Conservation (phyloP, 2,113 vertebrate genomes). For the Capreolus pygargus region DNA sequence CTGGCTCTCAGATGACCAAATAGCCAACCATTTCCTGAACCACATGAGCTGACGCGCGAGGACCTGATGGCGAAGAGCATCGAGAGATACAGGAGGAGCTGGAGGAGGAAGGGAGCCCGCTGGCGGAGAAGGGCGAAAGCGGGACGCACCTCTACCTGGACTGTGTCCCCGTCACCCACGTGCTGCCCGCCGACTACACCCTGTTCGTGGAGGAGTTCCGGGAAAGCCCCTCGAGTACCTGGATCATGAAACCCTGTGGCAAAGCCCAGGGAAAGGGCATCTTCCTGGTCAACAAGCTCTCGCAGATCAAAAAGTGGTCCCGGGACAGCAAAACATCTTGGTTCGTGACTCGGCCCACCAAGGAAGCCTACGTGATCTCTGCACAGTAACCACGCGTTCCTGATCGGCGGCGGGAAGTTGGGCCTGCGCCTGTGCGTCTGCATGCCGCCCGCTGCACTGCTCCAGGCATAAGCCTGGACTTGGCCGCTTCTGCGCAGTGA, state of each 20-base stretch:
- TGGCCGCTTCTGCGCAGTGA: no score
- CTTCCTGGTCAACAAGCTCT: slow-evolving; percentile 99
- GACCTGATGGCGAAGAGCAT: slow-evolving; percentile 99
- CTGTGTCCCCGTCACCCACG: slow-evolving; percentile 97
- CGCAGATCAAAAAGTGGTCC: slow-evolving; percentile 99
- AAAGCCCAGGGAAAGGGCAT: slow-evolving; percentile 99
- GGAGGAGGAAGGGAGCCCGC: slow-evolving; percentile 93
- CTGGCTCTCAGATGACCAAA: slow-evolving; percentile 95
- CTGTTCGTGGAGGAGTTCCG: slow-evolving; percentile 98
- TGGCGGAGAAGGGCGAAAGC: slow-evolving; percentile 97
- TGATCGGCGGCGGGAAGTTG: no score
- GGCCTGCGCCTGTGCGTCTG: no score
- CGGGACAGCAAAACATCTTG: slow-evolving; percentile 95
- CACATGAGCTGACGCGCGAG: slow-evolving; percentile 97
- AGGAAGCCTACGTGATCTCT: no score
- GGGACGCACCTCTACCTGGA: slow-evolving; percentile 96
- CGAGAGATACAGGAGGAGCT: slow-evolving; percentile 95
- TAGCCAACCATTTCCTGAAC: slow-evolving; percentile 98
- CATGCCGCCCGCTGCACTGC: no score
- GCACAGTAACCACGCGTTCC: no score
- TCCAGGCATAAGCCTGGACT: no score
- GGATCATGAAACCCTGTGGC: slow-evolving; percentile 99
- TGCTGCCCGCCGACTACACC: slow-evolving; percentile 97
- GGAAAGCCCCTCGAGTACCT: slow-evolving; percentile 96
- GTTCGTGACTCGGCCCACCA: slow-evolving; percentile 69